phyloP scores from a whole-genome alignment of 2,797 vertebrate species.

The Streptopelia turtur region DNA sequence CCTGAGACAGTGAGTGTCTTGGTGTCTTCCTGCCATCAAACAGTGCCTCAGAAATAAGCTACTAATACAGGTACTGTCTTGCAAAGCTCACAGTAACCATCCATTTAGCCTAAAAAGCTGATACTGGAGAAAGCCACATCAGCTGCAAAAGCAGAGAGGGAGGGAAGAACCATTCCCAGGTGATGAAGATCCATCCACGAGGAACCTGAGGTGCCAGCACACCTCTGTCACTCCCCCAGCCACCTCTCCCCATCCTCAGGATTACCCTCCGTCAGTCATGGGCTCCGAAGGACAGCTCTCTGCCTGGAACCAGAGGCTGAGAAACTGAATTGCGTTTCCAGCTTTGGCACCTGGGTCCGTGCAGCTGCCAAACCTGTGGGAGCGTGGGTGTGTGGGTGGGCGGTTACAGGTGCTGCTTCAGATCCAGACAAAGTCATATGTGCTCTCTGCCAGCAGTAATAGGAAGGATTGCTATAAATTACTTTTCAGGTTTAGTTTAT shows the following conservation, averaged over 20 bases:
- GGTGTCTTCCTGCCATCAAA: background rate
- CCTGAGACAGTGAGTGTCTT: background rate
- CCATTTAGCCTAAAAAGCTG: background rate
- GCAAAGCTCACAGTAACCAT: background rate
- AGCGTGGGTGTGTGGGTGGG: background rate
- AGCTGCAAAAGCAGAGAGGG: background rate
- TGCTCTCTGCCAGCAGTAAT: background rate
- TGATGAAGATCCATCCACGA: background rate
- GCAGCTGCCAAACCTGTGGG: background rate
- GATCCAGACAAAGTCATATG: background rate
- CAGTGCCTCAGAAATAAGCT: background rate
- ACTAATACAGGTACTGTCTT: background rate
- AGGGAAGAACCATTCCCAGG: background rate
- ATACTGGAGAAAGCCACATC: accelerated
- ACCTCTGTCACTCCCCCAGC: background rate
- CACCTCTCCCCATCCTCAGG: background rate
- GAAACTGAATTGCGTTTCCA: background rate
- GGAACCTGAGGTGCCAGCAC: background rate
- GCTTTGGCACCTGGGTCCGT: background rate
- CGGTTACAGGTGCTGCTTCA: background rate
- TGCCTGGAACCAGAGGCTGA: background rate
- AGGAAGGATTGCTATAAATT: background rate
- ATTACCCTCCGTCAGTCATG: background rate
- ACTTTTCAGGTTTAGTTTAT: background rate
- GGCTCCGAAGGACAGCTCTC: background rate